Base-by-base conservation (phyloP, 2,888 invertebrate species). In the Catocala sponsa region DNA sequence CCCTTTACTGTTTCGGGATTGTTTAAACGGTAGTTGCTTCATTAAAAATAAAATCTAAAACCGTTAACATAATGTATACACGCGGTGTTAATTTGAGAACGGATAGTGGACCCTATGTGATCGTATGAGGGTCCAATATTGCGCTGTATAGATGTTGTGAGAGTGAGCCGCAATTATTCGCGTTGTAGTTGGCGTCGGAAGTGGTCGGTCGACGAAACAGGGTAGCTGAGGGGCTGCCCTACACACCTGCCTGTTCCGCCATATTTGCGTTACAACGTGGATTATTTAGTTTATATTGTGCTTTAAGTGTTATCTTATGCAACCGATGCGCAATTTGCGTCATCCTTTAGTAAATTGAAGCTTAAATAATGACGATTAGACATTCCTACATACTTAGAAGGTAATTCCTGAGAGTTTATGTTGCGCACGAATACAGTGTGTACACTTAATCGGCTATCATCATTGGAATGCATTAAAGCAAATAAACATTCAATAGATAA, bases 221-320 rank as follows among this genome's bases (percentile, higher is more conserved):
- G 74, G 78, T 81, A 79, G 70, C 68, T 71, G 72, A 75, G 81
- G 87, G 87, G 84, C 82, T 81, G 84, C 79, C 79, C 80, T 82
- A 76, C 82, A 81, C 91, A 91, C 91, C 90, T 91, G 91, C 89
- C 83, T 73, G 80, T 79, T 81, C 83, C 84, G 85, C 82, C 78
- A 85, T 81, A 75, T 81, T 85, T 84, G 81, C 78, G 79, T 72
- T 70, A 56, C 52, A 68, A 62, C 61, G 63, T 48, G 57, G 65
- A 67, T 75, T 68, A 66, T 73, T 72, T 74, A 63, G 64, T 74
- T 71, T 63, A 58, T 62, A 63, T 62, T 56, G 53, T 58, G 48
- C 51, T 59, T 65, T 70, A 57, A 63, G 57, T 60, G 13, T 49
- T 74, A 63, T 63, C 65, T 63, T 49, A 63, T 60, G 59, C 59